These are phyloP conservation scores for Platycercus adscitus DNA, from an alignment of 2,113 vertebrate species.

Conservation along the genomic window DNA sequence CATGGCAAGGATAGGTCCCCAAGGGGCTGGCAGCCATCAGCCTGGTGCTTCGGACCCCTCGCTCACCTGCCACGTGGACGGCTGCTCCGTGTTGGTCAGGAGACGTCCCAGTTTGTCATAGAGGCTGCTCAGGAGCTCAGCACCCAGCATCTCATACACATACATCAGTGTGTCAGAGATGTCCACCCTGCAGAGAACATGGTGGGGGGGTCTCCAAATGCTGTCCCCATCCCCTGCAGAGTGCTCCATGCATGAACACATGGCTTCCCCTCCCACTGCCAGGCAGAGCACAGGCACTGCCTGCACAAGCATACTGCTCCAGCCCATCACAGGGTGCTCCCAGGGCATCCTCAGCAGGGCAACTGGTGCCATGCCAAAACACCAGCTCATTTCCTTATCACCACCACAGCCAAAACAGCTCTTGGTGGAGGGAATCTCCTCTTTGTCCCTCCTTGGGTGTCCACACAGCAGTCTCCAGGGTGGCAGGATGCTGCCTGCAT, in stretches of 20 bases:
- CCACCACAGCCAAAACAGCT: neutral
- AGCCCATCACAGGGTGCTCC: rapidly evolving
- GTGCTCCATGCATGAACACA: rapidly evolving
- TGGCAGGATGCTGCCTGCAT: neutral
- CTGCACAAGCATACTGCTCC: neutral
- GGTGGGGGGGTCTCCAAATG: neutral
- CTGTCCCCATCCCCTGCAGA: neutral
- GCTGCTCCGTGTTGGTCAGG: slow-evolving; percentile 91
- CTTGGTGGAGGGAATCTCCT: neutral
- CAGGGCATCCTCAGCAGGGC: neutral
- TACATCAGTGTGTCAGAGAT: slow-evolving; percentile 99
- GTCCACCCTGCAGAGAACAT: slow-evolving; percentile 86
- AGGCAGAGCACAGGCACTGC: neutral
- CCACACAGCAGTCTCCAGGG: neutral
- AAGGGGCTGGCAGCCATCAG: neutral
- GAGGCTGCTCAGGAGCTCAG: slow-evolving; percentile 96
- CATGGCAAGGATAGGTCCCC: rapidly evolving
- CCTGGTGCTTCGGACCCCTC: neutral
- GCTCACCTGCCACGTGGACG: slow-evolving; percentile 95
- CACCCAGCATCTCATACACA: slow-evolving; percentile 98
- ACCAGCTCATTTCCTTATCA: neutral
- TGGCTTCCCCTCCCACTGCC: neutral
- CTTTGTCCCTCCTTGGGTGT: neutral
- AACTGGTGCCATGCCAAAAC: neutral
- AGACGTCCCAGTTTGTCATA: slow-evolving; percentile 97